Evolutionary conservation across 2,797 vertebrate genomes (phyloP).

Genomic region (Yasuhikotakia modesta): DNA sequence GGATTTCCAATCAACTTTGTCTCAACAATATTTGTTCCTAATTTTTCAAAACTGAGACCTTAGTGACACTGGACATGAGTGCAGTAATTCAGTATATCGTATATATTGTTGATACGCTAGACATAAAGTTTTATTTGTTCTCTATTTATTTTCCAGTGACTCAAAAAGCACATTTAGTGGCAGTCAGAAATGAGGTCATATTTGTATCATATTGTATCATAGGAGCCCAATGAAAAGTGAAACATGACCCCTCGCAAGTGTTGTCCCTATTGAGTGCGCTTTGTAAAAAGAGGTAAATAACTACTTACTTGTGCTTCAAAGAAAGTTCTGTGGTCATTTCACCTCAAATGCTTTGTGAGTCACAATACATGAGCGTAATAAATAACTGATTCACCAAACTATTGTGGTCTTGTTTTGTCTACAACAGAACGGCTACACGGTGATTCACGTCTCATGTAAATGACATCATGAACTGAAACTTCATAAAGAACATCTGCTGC

Average conservation of each 20-base stretch:
- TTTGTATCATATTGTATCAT: no score
- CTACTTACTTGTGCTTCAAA: neutral
- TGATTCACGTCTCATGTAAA: slow-evolving; percentile 3
- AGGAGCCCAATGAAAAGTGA: neutral
- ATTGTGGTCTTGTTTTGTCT: neutral
- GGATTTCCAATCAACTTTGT: no score
- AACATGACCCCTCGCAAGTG: neutral
- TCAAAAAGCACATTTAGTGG: neutral
- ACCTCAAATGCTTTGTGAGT: neutral
- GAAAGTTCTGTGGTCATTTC: neutral
- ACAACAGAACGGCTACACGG: neutral
- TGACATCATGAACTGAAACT: neutral
- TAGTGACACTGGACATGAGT: no score
- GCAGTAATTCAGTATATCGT: no score
- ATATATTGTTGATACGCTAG: no score
- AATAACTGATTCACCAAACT: neutral
- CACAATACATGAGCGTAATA: neutral
- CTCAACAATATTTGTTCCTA: neutral
- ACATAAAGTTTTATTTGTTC: no score
- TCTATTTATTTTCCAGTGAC: neutral
- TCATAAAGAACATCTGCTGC: neutral
- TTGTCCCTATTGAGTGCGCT: no score
- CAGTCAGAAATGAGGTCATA: neutral
- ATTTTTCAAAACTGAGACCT: neutral
- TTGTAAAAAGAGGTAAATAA: neutral